phyloP scores from a whole-genome alignment of 2,797 vertebrate genomes.

The Rhinella marina region DNA sequence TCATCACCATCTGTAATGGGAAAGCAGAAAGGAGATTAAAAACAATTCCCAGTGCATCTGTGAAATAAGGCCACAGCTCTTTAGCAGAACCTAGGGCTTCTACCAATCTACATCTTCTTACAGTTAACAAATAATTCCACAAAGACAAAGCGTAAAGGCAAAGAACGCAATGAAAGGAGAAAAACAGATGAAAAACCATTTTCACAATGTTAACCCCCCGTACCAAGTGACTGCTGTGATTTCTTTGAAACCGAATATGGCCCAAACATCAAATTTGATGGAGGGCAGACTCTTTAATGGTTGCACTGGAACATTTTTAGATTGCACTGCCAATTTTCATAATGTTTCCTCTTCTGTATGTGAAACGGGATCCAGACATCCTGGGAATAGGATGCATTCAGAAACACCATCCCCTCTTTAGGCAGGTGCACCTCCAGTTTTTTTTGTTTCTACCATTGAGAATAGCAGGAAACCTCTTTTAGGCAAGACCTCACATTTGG shows the following conservation, averaged over 20 bases:
- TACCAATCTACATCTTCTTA: conserved; percentile 66
- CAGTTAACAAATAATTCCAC: conserved; percentile 32
- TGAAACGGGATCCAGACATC: conserved; percentile 35
- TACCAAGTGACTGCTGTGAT: neutral
- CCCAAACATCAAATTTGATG: conserved; percentile 7
- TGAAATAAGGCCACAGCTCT: conserved; percentile 92
- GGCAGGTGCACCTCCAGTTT: neutral
- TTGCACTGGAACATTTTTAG: neutral
- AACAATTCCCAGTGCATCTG: conserved; percentile 87
- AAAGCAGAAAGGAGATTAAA: conserved; percentile 92
- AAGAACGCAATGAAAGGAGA: neutral
- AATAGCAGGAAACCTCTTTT: neutral
- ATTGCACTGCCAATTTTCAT: neutral
- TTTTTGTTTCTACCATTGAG: neutral
- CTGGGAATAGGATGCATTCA: neutral
- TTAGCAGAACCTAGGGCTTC: conserved; percentile 71
- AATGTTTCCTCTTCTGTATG: conserved; percentile 21
- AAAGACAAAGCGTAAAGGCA: conserved; percentile 30
- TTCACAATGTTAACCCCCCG: neutral
- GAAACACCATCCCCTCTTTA: neutral
- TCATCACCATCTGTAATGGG: conserved; percentile 95
- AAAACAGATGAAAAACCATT: neutral
- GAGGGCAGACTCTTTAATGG: conserved; percentile 6
- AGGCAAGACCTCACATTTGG: neutral
- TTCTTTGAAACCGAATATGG: neutral